Base-by-base conservation (phyloP, 2,797 vertebrate species). In the Myotis findleyi region DNA sequence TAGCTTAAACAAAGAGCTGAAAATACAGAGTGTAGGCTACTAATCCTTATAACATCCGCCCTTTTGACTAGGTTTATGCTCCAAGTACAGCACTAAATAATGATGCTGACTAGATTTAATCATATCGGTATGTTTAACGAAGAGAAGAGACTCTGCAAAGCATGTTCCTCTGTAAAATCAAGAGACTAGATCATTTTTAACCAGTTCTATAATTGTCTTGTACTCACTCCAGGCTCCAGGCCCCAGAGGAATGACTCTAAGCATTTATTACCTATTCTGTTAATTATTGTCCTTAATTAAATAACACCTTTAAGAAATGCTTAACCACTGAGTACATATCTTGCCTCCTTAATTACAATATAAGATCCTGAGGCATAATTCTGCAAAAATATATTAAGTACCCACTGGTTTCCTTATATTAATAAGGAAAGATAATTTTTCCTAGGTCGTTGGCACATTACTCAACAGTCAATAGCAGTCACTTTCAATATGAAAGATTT, bases 221-320 rank as follows among this genome's bases (percentile, higher is more conserved):
- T 95, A n/a, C 21, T 95, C 87, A 82, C 44, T 93, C 66, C 38
- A 96, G 85, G 57, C 87, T 92, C 68, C 68, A 75, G 57, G 83
- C 55, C 95, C 83, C 66, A 69, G 75, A 96, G 95, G 41, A 96
- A 57, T 82, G 55, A 91, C 47, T 86, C n/a, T 79, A 93, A 93
- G 85, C 55, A 27, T 83, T 94, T 96, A 93, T 94, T 90, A 96
- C 85, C 76, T 94, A 80, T 88, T 87, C 92, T 88, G 38, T 96
- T 97, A 94, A 97, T 96, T 97, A 96, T 25, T 90, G 30, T 76
- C 79, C 87, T 96, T 97, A 97, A 96, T 97, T 96, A 96, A 97
- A 92, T 96, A 92, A 96, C 87, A 95, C 77, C 87, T 95, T 89
- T 90, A 96, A 93, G 87, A 96, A 96, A 86, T 95, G 93, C 51